Base-by-base conservation (phyloP, 2,113 vertebrate species). In the Oostethus manadensis region DNA sequence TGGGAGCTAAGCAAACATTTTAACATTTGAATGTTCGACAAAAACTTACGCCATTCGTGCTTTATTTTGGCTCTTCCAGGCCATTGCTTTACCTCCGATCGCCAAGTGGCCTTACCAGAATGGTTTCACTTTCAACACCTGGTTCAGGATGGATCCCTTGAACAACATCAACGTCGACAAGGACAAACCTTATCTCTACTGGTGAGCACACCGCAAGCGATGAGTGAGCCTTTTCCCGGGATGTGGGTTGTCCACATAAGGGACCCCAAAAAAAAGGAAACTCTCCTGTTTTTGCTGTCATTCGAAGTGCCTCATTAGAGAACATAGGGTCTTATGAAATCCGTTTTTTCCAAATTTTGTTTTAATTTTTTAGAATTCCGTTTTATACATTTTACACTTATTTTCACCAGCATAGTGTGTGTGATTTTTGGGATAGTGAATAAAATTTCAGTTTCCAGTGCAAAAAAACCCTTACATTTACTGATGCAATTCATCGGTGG, bases 41-140 rank as follows among this genome's bases (percentile, higher is more conserved):
- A 42, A 42, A 38, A 54, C 16, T 10, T 8, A 16, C 3, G 16
- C 4, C 49, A 6, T 15, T 51, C 55, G 62, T 11, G 11, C 8
- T 10, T 7, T 59, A 53, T 81, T 73, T 68, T 35, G n/a, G 53
- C 54, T 57, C 3, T 66, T 15, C 0, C 61, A 98, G 95, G 95
- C 94, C 72, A 97, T 98, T 83, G 96, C 96, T 51, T 93, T 98
- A 91, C 96, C 96, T 91, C 96, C 96, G 60, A 97, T 98, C 88
- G 95, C 96, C 79, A 96, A 96, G 92, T 98, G 96, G 96, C 96
- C 96, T 93, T 97, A 98, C 84, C 96, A 97, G 83, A 98, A 92
- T 81, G 96, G 96, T 66, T 97, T 98, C 84, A 98, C 95, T 62
- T 91, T 98, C 72, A 98, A 96, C 85, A 98, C 94, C 67, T 98